A percentile compares a stretch with the other conserved stretches of the same genome.
phyloP scores from a whole-genome alignment of 2,888 invertebrate species.

The Antheraea yamamai region DNA sequence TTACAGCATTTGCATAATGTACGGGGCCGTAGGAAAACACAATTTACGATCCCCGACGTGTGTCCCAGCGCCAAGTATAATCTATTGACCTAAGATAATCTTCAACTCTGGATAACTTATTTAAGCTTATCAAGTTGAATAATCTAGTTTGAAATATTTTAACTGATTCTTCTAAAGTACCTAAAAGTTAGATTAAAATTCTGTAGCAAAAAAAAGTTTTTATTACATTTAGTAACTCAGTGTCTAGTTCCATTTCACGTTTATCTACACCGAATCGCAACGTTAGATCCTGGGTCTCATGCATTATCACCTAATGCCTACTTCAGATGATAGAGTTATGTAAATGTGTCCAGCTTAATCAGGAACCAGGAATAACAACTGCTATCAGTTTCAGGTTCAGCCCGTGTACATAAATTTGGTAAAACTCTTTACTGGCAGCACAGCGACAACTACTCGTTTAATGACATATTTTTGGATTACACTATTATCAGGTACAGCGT shows the following conservation, averaged over 20 bases:
- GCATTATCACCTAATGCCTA: not conserved
- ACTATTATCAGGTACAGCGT: too few relatives aligned
- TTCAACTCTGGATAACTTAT: not conserved
- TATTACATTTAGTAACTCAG: too few relatives aligned
- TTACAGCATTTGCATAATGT: constrained; percentile 27
- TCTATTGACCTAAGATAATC: not conserved
- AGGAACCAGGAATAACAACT: too few relatives aligned
- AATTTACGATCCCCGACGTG: constrained; percentile 25
- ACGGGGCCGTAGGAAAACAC: constrained; percentile 24
- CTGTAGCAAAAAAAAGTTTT: not conserved
- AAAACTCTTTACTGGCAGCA: too few relatives aligned
- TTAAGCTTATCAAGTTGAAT: not conserved
- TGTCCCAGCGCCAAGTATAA: constrained; percentile 17
- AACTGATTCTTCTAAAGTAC: not conserved
- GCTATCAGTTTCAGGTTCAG: too few relatives aligned
- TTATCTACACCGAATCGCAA: not conserved
- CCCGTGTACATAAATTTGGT: too few relatives aligned
- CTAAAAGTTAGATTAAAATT: not conserved
- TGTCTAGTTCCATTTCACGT: not conserved
- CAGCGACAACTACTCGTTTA: too few relatives aligned
- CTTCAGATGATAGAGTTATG: too few relatives aligned
- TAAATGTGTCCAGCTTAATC: too few relatives aligned
- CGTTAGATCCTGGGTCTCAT: not conserved
- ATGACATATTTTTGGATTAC: too few relatives aligned
- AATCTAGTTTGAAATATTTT: constrained; percentile 1